Evolutionary conservation across 2,888 invertebrate species (phyloP).

Genomic region (Zygothrica quintamaculata): DNA sequence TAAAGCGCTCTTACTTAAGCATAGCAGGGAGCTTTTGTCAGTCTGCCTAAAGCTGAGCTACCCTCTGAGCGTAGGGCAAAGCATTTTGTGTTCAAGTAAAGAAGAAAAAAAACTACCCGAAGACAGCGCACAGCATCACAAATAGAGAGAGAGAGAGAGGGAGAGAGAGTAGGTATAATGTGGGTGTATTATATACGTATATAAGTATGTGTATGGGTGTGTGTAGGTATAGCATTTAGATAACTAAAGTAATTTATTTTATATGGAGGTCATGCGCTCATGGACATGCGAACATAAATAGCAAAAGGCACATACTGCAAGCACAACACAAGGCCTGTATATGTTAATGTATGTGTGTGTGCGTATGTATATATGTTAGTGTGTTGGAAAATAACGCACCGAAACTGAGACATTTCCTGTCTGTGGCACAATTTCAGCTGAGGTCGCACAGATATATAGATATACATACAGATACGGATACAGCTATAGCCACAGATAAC

Average conservation of each 20-base stretch:
- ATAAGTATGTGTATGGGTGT: slow-evolving; percentile 3
- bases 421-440: slow-evolving; percentile 48
- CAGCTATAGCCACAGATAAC: slow-evolving; percentile 4
- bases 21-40: too few relatives aligned
- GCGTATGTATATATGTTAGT: slow-evolving; percentile 22
- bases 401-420: slow-evolving; percentile 76
- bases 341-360: slow-evolving; percentile 9
- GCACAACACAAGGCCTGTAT: slow-evolving; percentile 11
- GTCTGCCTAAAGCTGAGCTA: slow-evolving; percentile 6
- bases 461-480: not conserved
- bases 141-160: not conserved
- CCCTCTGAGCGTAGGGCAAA: slow-evolving; percentile 2
- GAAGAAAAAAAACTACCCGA: slow-evolving; percentile 29
- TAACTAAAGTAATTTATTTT: slow-evolving; percentile 84
- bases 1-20: too few relatives aligned
- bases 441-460: slow-evolving; percentile 30
- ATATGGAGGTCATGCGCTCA: slow-evolving; percentile 82
- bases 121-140: slow-evolving; percentile 31
- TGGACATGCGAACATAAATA: slow-evolving; percentile 78
- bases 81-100: slow-evolving; percentile 14
- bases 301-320: slow-evolving; percentile 57
- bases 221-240: slow-evolving; percentile 68
- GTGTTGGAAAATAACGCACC: slow-evolving; percentile 71
- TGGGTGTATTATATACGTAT: slow-evolving; percentile 13
- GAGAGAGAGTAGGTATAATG: slow-evolving; percentile 1